Conservation (phyloP, 2,888 invertebrate species). For the Eupithecia insigniata region DNA sequence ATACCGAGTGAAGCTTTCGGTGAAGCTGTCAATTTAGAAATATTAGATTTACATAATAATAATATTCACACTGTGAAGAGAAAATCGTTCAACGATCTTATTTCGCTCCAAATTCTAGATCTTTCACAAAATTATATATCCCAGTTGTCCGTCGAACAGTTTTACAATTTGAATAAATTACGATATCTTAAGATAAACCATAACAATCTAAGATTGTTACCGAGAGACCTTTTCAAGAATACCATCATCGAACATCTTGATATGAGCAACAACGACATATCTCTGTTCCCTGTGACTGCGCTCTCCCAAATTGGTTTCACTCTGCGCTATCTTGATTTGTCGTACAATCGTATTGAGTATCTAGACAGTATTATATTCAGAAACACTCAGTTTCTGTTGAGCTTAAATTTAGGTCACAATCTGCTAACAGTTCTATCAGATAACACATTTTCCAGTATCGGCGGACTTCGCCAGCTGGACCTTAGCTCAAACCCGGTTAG, state of each 20-base stretch:
- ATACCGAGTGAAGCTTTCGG: constrained; percentile 91
- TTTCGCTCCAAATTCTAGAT: constrained; percentile 90
- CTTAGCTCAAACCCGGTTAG: constrained; percentile 91
- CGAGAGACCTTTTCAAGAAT: constrained; percentile 91
- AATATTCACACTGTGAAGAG: constrained; percentile 88
- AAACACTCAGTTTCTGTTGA: constrained; percentile 90
- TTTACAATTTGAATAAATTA: constrained; percentile 89
- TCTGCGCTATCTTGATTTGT: constrained; percentile 90
- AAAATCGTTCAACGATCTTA: constrained; percentile 90
- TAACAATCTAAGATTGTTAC: constrained; percentile 89
- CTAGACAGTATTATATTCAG: constrained; percentile 94
- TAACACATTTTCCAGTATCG: constrained; percentile 93
- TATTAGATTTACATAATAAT: constrained; percentile 89
- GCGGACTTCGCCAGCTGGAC: constrained; percentile 90
- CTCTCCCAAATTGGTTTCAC: constrained; percentile 92
- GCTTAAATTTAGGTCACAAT: constrained; percentile 91
- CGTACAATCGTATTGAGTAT: constrained; percentile 92
- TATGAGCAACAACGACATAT: constrained; percentile 90
- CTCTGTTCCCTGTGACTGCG: constrained; percentile 91
- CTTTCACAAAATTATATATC: constrained; percentile 90
- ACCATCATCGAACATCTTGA: constrained; percentile 92
- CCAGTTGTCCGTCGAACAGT: constrained; percentile 91
- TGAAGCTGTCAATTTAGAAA: constrained; percentile 87
- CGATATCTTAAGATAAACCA: constrained; percentile 89
- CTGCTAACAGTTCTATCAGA: constrained; percentile 93